Conservation (phyloP, 2,888 invertebrate genomes). For the Craniophora ligustri region DNA sequence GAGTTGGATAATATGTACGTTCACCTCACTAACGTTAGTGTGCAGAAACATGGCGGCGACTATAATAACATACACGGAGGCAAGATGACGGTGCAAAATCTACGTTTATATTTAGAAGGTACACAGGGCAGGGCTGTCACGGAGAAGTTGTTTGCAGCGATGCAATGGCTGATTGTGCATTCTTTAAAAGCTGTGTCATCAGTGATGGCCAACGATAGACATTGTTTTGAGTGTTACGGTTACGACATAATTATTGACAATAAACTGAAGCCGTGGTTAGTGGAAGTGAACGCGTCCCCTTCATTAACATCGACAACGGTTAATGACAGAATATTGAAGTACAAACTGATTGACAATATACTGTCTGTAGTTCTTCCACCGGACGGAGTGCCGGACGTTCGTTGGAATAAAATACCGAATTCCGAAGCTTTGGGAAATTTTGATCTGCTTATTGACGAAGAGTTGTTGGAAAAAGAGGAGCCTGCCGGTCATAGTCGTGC, state of each 20-base stretch:
- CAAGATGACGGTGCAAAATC: conserved; percentile 97
- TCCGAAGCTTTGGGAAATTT: conserved; percentile 94
- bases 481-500: conserved; percentile 60
- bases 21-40: conserved; percentile 98
- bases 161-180: conserved; percentile 96
- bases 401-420: conserved; percentile 95
- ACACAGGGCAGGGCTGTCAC: conserved; percentile 96
- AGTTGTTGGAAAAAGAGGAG: conserved; percentile 91
- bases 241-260: conserved; percentile 99
- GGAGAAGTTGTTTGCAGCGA: conserved; percentile 95
- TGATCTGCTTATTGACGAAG: conserved; percentile 95
- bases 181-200: conserved; percentile 97
- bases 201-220: conserved; percentile 97
- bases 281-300: conserved; percentile 98
- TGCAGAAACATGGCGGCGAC: conserved; percentile 99
- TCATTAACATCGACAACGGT: conserved; percentile 98
- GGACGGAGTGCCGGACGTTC: conserved; percentile 95
- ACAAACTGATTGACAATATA: conserved; percentile 97
- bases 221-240: conserved; percentile 98
- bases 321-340: conserved; percentile 97
- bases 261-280: conserved; percentile 97
- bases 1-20: conserved; percentile 97
- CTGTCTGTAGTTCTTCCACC: conserved; percentile 96
- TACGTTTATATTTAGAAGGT: conserved; percentile 96
- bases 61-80: conserved; percentile 98